Conservation (phyloP, 1,140 invertebrate genomes). For the Globodera rostochiensis region DNA sequence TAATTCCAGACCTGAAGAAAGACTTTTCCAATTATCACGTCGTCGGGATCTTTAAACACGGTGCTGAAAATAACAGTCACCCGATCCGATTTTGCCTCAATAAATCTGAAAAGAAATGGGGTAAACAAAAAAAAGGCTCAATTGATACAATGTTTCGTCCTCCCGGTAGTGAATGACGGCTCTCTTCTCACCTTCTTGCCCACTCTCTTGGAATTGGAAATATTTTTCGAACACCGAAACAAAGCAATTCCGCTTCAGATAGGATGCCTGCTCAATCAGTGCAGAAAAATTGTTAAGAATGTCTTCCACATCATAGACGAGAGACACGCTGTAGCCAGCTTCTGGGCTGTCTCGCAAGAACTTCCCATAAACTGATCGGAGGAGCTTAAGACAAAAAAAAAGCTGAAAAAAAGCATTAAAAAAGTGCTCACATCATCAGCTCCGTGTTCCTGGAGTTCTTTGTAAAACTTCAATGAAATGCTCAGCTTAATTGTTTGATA, state of each 20-base stretch:
- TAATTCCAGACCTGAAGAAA: conserved; percentile 77
- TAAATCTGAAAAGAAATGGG: conserved; percentile 75
- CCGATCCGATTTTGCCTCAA: conserved; percentile 94
- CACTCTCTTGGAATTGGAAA: conserved; percentile 94
- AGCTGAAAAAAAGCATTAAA: too few relatives aligned
- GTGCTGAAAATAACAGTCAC: conserved; percentile 99
- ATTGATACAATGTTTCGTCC: conserved; percentile 91
- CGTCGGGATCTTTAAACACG: conserved; percentile 95
- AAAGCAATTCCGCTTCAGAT: conserved; percentile 97
- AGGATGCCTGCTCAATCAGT: conserved; percentile 85
- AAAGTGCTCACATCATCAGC: conserved; percentile 78
- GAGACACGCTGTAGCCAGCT: conserved; percentile 89
- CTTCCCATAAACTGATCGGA: conserved; percentile 78
- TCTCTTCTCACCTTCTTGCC: conserved; percentile 83
- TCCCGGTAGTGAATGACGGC: conserved; percentile 97
- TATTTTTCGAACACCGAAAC: conserved; percentile 99
- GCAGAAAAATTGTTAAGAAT: conserved; percentile 82
- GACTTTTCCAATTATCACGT: conserved; percentile 96
- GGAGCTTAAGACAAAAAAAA: conserved; percentile 39
- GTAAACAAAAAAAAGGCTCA: conserved; percentile 27
- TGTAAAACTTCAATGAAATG: conserved; percentile 97
- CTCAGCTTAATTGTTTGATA: conserved; percentile 77
- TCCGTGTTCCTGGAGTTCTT: conserved; percentile 94
- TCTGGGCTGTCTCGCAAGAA: conserved; percentile 79
- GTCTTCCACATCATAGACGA: conserved; percentile 88